These are phyloP conservation scores for Aselliscus stoliczkanus DNA, from an alignment of 2,797 vertebrate genomes.

Conservation along the genomic window DNA sequence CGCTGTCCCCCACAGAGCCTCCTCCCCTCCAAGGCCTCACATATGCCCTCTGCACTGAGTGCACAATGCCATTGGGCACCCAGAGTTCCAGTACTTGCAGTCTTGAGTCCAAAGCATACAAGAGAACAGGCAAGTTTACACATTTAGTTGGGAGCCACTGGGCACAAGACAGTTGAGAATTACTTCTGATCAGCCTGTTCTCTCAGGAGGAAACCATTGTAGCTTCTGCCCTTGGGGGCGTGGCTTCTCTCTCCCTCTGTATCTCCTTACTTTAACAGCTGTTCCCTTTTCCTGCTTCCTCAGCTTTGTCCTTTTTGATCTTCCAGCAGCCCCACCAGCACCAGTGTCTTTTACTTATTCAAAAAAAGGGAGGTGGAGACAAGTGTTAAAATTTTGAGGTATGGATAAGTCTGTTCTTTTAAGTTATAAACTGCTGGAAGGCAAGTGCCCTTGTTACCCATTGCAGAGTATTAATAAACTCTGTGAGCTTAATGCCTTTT, in stretches of 20 bases:
- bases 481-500: background rate
- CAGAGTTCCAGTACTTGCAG: background rate
- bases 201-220: background rate
- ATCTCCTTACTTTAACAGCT: background rate
- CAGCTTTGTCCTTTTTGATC: background rate
- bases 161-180: background rate
- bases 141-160: background rate
- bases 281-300: background rate
- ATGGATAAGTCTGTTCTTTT: background rate
- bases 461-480: background rate
- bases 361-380: background rate
- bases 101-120: background rate
- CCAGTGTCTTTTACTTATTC: background rate
- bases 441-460: background rate
- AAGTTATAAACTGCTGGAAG: background rate
- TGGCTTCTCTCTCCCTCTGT: background rate
- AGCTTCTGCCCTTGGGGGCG: background rate
- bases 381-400: background rate
- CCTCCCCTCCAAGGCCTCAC: background rate
- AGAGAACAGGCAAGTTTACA: background rate
- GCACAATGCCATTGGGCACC: background rate
- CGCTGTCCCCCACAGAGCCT: fast-evolving
- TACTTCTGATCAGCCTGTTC: background rate
- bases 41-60: background rate
- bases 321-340: background rate